Conservation (phyloP, 2,797 vertebrate species). For the Lithobates sylvaticus region DNA sequence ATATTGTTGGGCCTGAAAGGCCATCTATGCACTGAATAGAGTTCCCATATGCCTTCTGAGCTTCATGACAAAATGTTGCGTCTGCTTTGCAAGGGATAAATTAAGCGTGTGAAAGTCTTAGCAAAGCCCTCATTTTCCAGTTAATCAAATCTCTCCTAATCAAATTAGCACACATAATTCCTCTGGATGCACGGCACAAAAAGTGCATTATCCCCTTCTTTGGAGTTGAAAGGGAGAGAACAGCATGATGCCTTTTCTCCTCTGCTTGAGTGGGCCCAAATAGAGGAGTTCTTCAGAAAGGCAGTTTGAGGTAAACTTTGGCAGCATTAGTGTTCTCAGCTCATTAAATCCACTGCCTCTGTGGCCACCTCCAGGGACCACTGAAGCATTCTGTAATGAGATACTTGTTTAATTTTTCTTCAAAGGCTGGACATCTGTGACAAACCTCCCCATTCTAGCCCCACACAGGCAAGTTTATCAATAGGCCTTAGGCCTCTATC, state of each 20-base stretch:
- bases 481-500: conserved; percentile 94
- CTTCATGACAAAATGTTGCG: conserved; percentile 99
- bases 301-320: conserved; percentile 97
- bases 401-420: conserved; percentile 99
- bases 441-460: conserved; percentile 88
- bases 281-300: conserved; percentile 96
- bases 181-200: conserved; percentile 98
- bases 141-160: conserved; percentile 99
- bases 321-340: conserved; percentile 98
- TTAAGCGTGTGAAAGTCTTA: conserved; percentile 99
- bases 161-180: conserved; percentile 99
- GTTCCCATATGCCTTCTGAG: conserved; percentile 99
- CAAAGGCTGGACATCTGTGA: conserved; percentile 99
- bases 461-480: conserved; percentile 97
- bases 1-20: conserved; percentile 99
- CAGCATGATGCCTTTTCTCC: conserved; percentile 93
- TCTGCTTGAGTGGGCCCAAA: conserved; percentile 98
- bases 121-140: conserved; percentile 99
- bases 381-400: conserved; percentile 99
- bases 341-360: conserved; percentile 99
- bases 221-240: conserved; percentile 94
- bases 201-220: conserved; percentile 97
- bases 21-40: conserved; percentile 94
- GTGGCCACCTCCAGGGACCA: conserved; percentile 98
- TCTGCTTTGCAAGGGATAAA: conserved; percentile 99